Evolutionary conservation across 2,888 invertebrate species (phyloP), one percentile per base, ranked within the genome.

Genomic region (Timema podura): DNA sequence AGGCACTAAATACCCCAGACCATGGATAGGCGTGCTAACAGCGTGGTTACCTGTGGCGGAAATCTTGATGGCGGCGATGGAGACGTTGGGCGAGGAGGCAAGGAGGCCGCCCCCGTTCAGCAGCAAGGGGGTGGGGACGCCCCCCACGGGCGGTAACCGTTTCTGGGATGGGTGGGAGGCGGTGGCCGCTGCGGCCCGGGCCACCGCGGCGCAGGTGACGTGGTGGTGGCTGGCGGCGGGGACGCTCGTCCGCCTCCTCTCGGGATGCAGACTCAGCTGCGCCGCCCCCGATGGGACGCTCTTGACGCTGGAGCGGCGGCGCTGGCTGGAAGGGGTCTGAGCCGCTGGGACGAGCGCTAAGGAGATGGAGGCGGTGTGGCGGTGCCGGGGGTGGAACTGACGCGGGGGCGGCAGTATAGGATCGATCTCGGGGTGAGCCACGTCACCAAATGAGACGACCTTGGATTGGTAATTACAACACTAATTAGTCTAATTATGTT

Each of bases 381-480:
- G 80, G 75, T 81, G 80, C 73, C 79, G 79, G 57, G 80, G 78
- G 16, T 80, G 76, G 72, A 80, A 82, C 70, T 81, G 81, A 70
- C 78, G 73, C 59, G 80, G 80, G 30, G 81, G 80, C 48, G 80
- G 80, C 15, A 80, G 75, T 54, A 80, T 80, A 6, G 79, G 70
- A 7, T 8, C 11, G 15, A 15, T 16, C 54, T 54, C 54, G 10
- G n/a, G 15, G 10, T 13, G 10, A 7, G 54, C 54, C 10, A 45
- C 30, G 61, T 30, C 61, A 45, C 61, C 61, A 45, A 61, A 61
- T 30, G 61, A 61, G 44, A 61, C 61, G 61, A 15, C 61, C 61
- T 61, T 61, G 61, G 61, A 16, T 30, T 11, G 61, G 61, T 15
- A 30, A 30, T 8, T n/a, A 30, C 30, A 30, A 30, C 30, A 30